Percentiles rank a stretch among this genome's conserved stretches.
phyloP scores from a whole-genome alignment of 1,140 invertebrate species.

The Ceratina calcarata region DNA sequence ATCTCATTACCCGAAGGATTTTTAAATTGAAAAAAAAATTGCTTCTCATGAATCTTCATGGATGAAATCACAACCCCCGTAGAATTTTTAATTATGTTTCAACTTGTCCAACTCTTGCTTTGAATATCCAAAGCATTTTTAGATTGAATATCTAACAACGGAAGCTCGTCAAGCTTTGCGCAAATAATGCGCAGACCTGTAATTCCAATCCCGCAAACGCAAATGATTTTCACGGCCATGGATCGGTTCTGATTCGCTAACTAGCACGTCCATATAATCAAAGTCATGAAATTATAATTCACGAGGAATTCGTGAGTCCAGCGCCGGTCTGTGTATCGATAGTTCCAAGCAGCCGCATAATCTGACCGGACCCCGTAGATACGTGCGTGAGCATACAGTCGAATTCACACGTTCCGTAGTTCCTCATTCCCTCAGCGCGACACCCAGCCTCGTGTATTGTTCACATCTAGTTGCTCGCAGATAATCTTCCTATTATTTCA shows the following conservation, averaged over 20 bases:
- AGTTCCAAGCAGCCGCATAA: slow-evolving; percentile 44
- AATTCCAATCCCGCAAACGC: neutral
- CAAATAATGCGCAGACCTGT: too few species aligned
- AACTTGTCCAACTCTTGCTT: too few species aligned
- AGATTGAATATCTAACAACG: too few species aligned
- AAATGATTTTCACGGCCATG: neutral
- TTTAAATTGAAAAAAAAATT: too few species aligned
- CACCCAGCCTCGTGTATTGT: neutral
- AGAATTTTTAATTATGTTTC: too few species aligned
- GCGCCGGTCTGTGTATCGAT: slow-evolving; percentile 44
- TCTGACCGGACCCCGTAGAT: slow-evolving; percentile 23
- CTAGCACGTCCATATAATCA: slow-evolving; percentile 3
- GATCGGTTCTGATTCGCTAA: too few species aligned
- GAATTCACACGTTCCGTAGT: slow-evolving; percentile 36
- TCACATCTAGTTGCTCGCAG: slow-evolving; percentile 18
- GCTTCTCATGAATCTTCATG: too few species aligned
- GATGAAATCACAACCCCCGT: too few species aligned
- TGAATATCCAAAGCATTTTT: too few species aligned
- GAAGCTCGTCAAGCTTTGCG: too few species aligned
- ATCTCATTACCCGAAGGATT: too few species aligned
- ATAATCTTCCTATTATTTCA: slow-evolving; percentile 36
- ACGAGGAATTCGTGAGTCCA: slow-evolving; percentile 31
- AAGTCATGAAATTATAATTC: slow-evolving; percentile 64
- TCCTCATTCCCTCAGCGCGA: neutral
- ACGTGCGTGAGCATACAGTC: slow-evolving; percentile 6